These are phyloP conservation scores for Choloepus hoffmanni DNA, from an alignment of 2,113 vertebrate genomes.

Conservation along the genomic window DNA sequence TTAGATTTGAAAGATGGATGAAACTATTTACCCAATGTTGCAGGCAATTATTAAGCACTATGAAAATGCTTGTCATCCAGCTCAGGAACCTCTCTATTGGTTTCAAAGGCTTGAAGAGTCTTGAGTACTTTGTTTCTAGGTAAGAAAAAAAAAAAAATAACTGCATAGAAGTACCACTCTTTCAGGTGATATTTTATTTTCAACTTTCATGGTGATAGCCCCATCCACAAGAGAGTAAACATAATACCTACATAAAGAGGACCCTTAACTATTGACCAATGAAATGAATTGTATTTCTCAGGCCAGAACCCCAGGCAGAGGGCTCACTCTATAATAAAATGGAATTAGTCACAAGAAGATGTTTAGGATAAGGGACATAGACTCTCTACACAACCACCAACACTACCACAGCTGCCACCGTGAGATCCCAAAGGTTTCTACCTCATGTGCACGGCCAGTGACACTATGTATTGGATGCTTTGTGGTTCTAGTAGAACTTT, in stretches of 20 bases:
- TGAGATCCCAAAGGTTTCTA: neutral
- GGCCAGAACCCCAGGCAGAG: neutral
- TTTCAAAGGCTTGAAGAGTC: neutral
- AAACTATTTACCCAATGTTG: neutral
- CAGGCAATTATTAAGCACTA: neutral
- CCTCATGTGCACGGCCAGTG: fast-evolving
- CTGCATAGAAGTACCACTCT: neutral
- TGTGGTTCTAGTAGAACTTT: neutral
- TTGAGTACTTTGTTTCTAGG: neutral
- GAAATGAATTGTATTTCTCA: neutral
- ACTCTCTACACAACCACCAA: neutral
- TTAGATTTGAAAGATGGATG: neutral
- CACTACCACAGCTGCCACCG: neutral
- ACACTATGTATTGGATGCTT: neutral
- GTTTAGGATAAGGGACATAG: neutral
- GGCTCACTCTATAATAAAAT: neutral
- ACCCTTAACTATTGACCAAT: neutral
- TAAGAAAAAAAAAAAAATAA: neutral
- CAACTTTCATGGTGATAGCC: neutral
- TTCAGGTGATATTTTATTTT: neutral
- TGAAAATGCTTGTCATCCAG: neutral
- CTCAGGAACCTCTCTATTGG: neutral
- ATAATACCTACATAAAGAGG: neutral
- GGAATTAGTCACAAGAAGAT: neutral
- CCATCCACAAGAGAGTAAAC: neutral